These are phyloP conservation scores for Coracias cyanogaster DNA, from an alignment of 2,797 vertebrate genomes.

Conservation along the genomic window DNA sequence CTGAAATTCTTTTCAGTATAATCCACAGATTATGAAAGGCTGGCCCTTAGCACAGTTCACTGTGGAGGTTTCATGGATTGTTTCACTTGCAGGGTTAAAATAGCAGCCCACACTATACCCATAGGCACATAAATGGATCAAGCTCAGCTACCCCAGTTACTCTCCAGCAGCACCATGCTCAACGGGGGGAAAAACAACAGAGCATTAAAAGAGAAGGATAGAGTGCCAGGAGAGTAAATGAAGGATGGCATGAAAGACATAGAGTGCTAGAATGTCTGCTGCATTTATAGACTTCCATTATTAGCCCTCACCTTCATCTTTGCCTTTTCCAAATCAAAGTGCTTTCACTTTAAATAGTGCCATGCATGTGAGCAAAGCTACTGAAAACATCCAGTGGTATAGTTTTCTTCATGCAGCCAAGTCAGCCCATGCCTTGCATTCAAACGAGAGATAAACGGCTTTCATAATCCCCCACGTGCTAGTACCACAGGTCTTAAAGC, in stretches of 20 bases:
- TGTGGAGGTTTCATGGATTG: not conserved
- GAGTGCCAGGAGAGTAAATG: not conserved
- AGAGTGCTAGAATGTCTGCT: not conserved
- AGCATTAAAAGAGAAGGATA: not conserved
- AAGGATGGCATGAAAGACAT: not conserved
- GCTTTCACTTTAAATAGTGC: not conserved
- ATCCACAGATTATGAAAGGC: not conserved
- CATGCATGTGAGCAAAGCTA: not conserved
- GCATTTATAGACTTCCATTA: constrained; percentile 29
- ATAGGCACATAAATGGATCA: not conserved
- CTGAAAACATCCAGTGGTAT: not conserved
- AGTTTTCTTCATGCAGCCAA: not conserved
- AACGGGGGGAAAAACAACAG: not conserved
- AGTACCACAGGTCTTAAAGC: not conserved
- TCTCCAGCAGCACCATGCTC: not conserved
- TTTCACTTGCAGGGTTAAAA: constrained; percentile 7
- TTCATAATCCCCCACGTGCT: not conserved
- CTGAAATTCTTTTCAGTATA: not conserved
- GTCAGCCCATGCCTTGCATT: not conserved
- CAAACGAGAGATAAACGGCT: not conserved
- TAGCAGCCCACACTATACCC: not conserved
- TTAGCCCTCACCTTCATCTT: constrained; percentile 13
- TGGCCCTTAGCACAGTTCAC: not conserved
- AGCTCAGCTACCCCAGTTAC: not conserved
- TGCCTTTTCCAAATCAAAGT: not conserved